These are phyloP conservation scores for Ornithoptera priamus DNA, from an alignment of 2,888 invertebrate genomes.

Conservation along the genomic window DNA sequence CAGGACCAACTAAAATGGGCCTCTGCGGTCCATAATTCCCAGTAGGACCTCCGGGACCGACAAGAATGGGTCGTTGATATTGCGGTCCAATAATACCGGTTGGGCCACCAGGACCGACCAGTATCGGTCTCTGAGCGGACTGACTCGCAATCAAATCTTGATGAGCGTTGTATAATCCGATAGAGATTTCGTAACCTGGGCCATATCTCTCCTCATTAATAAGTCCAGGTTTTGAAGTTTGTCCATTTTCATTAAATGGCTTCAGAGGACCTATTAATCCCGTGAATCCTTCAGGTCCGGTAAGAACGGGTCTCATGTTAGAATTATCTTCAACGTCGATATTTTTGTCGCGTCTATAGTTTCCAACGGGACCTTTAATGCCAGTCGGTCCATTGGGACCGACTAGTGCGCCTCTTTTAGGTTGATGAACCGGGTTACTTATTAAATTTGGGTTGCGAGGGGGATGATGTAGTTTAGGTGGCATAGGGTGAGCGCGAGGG, in stretches of 20 bases:
- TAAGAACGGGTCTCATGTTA: constrained; percentile 47
- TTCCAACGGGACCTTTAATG: constrained; percentile 62
- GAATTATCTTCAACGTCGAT: constrained; percentile 29
- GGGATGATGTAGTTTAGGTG: constrained; percentile 28
- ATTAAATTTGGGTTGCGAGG: constrained; percentile 16
- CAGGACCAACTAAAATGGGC: constrained; percentile 74
- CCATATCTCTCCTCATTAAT: constrained; percentile 39
- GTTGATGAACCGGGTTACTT: constrained; percentile 9
- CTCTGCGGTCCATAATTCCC: constrained; percentile 44
- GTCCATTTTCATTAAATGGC: constrained; percentile 10
- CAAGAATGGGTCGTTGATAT: constrained; percentile 44
- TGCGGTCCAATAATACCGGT: constrained; percentile 63
- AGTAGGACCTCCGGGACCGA: constrained; percentile 66
- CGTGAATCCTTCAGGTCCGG: constrained; percentile 58
- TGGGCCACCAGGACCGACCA: constrained; percentile 73
- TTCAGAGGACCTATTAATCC: constrained; percentile 39
- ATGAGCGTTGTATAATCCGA: constrained; percentile 34
- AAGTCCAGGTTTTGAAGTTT: constrained; percentile 34
- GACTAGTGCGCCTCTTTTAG: constrained; percentile 30
- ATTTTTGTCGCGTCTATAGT: constrained; percentile 20
- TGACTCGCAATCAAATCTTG: constrained; percentile 33
- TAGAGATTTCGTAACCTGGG: constrained; percentile 12
- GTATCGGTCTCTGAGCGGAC: constrained; percentile 46
- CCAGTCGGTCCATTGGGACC: constrained; percentile 59
- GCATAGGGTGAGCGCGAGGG: constrained; percentile 26